A percentile compares a stretch with the other conserved stretches of the same genome.
phyloP scores from a whole-genome alignment of 2,113 vertebrate species.

The Emydocephalus ijimae region DNA sequence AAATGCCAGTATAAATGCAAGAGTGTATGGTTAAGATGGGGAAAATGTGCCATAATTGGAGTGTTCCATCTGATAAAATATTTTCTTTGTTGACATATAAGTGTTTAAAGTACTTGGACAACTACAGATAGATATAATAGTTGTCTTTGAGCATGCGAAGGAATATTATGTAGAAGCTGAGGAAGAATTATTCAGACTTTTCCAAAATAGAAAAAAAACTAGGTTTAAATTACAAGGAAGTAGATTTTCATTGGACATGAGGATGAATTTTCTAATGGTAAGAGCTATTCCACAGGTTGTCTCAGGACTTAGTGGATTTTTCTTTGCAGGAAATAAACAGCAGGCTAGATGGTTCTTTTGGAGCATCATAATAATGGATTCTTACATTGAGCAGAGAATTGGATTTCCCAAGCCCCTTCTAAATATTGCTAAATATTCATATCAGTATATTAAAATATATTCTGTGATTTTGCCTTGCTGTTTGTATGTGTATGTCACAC shows the following conservation, averaged over 20 bases:
- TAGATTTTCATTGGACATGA: neutral
- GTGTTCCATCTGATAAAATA: neutral
- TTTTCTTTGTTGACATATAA: neutral
- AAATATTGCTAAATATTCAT: neutral
- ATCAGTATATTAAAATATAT: neutral
- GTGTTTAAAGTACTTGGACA: neutral
- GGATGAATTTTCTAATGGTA: neutral
- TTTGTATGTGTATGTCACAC: neutral
- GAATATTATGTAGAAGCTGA: neutral
- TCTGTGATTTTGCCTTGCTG: neutral
- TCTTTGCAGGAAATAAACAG: neutral
- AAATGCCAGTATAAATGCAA: neutral
- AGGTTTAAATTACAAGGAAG: neutral
- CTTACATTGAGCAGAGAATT: neutral
- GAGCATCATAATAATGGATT: neutral
- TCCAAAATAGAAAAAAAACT: neutral
- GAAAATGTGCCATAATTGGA: neutral
- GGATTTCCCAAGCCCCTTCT: neutral
- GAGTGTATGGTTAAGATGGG: neutral
- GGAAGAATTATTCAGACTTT: neutral
- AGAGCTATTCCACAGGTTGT: neutral
- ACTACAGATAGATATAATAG: neutral
- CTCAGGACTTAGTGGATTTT: neutral
- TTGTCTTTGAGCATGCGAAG: neutral
- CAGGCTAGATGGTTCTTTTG: neutral